Evolutionary conservation across 2,888 invertebrate species (phyloP).

Genomic region (Autographa pulchrina): DNA sequence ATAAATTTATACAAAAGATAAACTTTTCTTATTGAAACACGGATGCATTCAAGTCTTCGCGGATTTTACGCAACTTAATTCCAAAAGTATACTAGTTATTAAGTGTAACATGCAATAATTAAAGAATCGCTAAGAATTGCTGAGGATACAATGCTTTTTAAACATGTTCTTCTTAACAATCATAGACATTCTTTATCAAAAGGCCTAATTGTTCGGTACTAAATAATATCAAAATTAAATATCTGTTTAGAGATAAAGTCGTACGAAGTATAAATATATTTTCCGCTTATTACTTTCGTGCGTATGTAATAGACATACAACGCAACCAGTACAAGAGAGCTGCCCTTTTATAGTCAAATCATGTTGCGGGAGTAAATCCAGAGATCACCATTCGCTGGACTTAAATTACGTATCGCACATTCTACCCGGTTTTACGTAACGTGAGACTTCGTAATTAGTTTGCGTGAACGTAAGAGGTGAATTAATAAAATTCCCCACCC

Average conservation of each 20-base stretch:
- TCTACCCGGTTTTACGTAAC: conserved; percentile 52
- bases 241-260: background rate
- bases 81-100: no score
- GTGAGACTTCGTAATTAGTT: conserved; percentile 67
- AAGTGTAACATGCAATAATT: no score
- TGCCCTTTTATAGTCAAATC: conserved; percentile 8
- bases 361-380: background rate
- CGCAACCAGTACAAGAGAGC: conserved; percentile 22
- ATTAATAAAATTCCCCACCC: conserved; percentile 61
- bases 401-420: conserved; percentile 49
- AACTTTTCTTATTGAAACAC: background rate
- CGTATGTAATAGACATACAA: conserved; percentile 3
- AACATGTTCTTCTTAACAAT: no score
- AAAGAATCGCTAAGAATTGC: no score
- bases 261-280: background rate
- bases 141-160: no score
- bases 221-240: background rate
- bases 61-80: no score
- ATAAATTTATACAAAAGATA: background rate
- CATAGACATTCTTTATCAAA: no score
- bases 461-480: conserved; percentile 56
- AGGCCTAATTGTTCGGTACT: background rate
- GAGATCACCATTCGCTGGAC: conserved; percentile 39
- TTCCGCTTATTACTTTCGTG: background rate
- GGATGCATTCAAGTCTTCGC: background rate